Base-by-base conservation (phyloP, 2,113 vertebrate genomes). In the Beaufortia kweichowensis region DNA sequence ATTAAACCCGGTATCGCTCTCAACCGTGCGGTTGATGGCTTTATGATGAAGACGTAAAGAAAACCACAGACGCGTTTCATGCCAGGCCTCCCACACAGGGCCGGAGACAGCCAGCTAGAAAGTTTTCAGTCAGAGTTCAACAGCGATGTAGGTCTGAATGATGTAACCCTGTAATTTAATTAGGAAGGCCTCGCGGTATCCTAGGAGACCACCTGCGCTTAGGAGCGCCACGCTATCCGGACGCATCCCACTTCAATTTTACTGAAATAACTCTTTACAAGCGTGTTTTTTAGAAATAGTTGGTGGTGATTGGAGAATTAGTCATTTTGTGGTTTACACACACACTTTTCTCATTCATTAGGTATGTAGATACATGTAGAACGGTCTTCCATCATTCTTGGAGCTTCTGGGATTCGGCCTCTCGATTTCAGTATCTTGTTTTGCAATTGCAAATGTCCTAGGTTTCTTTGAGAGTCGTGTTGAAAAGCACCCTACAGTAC, bases 31-130 rank as follows among this genome's bases (percentile, higher is more conserved):
- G n/a, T 61, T 77, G 60, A 77, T 76, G 60, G 41, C 55, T 65
- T 79, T 63, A 55, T 78, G 61, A 74, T 78, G 74, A 73, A 31
- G 59, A 79, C 46, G 75, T 33, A 61, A 48, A 48, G 33, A 66
- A 53, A 70, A 67, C 64, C 31, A 33, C 61, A 61, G 55, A 23
- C 31, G 65, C 35, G 46, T 74, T 39, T 73, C 19, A 63, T 66
- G 76, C 24, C 70, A 48, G 63, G 55, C 33, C 46, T 68, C 56
- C 63, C n/a, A 81, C 56, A 26, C 33, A 59, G 33, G 48, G 57
- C 26, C 33, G 15, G 48, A 75, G 59, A 67, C 7, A 46, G 53
- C 19, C 19, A 70, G 67, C 15, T 46, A 43, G 15, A 5, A 12
- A 55, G 23, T 59, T 76, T 67, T 31, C 33, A 68, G 64, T 26